Evolutionary conservation across 2,113 vertebrate species (phyloP).

Genomic region (Saccopteryx bilineata): DNA sequence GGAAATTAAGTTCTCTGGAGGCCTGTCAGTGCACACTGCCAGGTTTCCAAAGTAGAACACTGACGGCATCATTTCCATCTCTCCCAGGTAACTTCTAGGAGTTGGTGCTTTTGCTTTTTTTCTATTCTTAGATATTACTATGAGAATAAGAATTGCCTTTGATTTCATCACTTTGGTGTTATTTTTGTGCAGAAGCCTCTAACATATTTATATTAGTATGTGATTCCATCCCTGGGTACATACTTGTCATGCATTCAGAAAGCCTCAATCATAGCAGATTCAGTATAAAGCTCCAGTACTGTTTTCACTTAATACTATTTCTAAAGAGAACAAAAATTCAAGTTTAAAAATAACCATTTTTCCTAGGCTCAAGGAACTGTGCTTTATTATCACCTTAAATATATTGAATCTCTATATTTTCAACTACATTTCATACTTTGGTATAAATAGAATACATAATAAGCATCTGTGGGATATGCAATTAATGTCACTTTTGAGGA

Average conservation of each 20-base stretch:
- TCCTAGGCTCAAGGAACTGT: slow-evolving; percentile 84
- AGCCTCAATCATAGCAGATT: slow-evolving; percentile 70
- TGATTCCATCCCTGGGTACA: background rate
- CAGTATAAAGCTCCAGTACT: background rate
- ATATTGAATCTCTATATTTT: slow-evolving; percentile 87
- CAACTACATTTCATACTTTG: slow-evolving; percentile 85
- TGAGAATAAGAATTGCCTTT: background rate
- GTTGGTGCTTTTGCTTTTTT: background rate
- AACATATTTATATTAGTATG: background rate
- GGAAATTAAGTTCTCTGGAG: background rate
- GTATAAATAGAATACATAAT: slow-evolving; percentile 88
- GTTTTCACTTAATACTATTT: background rate
- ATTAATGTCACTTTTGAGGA: slow-evolving; percentile 89
- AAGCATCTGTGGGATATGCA: slow-evolving; percentile 87
- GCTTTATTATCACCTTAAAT: slow-evolving; percentile 85
- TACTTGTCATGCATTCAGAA: slow-evolving; percentile 71
- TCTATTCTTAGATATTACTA: background rate
- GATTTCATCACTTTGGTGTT: slow-evolving; percentile 1
- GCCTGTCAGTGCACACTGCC: background rate
- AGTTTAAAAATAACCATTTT: slow-evolving; percentile 77
- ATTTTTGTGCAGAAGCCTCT: slow-evolving; percentile 25
- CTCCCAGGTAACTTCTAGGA: background rate
- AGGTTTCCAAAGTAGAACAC: background rate
- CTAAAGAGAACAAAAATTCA: slow-evolving; percentile 5
- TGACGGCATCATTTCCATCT: background rate